A percentile compares a stretch with the other conserved stretches of the same genome.
These are phyloP conservation scores for Leucopsar rothschildi DNA, from an alignment of 2,113 vertebrate species.

Conservation along the genomic window DNA sequence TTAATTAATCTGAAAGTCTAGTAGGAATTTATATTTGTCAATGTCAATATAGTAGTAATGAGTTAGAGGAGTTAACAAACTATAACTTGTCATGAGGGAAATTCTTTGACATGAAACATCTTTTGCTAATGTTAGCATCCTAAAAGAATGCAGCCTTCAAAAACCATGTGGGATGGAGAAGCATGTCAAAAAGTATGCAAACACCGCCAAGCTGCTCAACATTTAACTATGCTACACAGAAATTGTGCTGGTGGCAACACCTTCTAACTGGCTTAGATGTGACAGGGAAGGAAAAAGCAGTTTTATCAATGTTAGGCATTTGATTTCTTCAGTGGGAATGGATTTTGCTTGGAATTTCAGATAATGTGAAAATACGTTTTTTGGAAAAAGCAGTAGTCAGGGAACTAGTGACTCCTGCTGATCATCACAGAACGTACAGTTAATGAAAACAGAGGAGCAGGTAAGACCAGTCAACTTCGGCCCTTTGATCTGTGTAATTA, in stretches of 20 bases:
- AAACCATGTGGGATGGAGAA: not conserved
- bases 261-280: not conserved
- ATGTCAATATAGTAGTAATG: not conserved
- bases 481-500: not conserved
- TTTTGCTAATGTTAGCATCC: not conserved
- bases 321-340: not conserved
- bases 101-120: not conserved
- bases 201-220: not conserved
- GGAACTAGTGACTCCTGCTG: not conserved
- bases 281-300: not conserved
- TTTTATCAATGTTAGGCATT: not conserved
- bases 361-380: not conserved
- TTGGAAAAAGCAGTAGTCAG: not conserved
- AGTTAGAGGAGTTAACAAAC: not conserved
- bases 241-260: not conserved
- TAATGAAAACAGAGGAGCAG: not conserved
- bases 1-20: not conserved
- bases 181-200: not conserved
- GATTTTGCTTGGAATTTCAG: not conserved
- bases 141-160: not conserved
- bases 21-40: not conserved
- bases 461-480: not conserved
- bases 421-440: not conserved
- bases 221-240: not conserved
- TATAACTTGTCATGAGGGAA: not conserved